Conservation (phyloP, 1,140 invertebrate genomes). For the Zaprionus kolodkinae region DNA sequence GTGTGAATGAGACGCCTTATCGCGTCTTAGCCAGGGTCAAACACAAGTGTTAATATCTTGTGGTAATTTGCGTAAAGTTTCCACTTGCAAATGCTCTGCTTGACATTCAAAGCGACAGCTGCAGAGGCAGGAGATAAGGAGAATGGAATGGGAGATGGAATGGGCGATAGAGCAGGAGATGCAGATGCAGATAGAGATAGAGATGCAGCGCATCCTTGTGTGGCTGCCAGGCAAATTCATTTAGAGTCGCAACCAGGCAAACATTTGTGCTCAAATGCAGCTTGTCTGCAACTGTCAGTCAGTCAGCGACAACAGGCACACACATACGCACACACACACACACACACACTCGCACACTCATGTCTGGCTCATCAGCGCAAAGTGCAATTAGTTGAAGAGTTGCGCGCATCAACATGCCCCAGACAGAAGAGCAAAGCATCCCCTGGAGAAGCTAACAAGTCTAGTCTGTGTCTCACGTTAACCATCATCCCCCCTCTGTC, state of each 20-base stretch:
- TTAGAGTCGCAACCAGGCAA: constrained; percentile 76
- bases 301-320: constrained; percentile 53
- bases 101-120: constrained; percentile 72
- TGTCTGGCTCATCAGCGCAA: constrained; percentile 80
- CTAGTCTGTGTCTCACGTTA: constrained; percentile 23
- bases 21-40: constrained; percentile 61
- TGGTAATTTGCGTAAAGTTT: constrained; percentile 74
- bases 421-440: constrained; percentile 53
- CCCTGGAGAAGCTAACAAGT: constrained; percentile 76
- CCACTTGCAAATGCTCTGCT: constrained; percentile 66
- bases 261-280: constrained; percentile 82
- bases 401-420: constrained; percentile 71
- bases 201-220: constrained; percentile 57
- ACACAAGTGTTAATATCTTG: constrained; percentile 78
- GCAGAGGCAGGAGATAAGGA: background rate
- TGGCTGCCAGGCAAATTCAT: constrained; percentile 68
- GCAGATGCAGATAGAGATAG: constrained; percentile 14
- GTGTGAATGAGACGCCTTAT: background rate
- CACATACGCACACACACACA: constrained; percentile 11
- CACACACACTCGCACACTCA: constrained; percentile 35
- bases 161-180: background rate
- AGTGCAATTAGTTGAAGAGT: constrained; percentile 82
- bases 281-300: constrained; percentile 81
- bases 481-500: too few relatives aligned
- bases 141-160: background rate